Evolutionary conservation across 2,797 vertebrate genomes (phyloP).

Genomic region (Pogonophryne albipinna): DNA sequence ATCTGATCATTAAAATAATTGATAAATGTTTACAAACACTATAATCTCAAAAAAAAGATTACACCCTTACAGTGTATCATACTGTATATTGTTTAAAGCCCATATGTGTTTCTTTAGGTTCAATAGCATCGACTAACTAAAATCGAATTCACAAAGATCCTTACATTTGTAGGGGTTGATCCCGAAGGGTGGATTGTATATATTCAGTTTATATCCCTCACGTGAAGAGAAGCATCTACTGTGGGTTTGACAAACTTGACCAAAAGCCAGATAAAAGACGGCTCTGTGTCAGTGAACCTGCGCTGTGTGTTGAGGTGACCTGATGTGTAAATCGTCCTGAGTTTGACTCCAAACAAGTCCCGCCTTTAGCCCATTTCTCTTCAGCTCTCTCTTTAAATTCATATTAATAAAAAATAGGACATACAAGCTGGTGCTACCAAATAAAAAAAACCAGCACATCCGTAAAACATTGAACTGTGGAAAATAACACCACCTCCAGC

Average conservation of each 20-base stretch:
- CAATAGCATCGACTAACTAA: neutral
- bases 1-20: neutral
- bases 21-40: neutral
- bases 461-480: neutral
- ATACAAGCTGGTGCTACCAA: neutral
- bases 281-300: slow-evolving; percentile 29
- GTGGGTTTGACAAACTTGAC: neutral
- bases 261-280: slow-evolving; percentile 1
- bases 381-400: neutral
- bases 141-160: neutral
- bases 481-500: slow-evolving; percentile 20
- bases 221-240: neutral
- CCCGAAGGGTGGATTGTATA: neutral
- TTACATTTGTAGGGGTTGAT: neutral
- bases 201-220: neutral
- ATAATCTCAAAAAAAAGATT: neutral
- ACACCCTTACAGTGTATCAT: neutral
- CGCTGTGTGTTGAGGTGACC: slow-evolving; percentile 25
- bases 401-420: neutral
- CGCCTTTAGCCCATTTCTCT: neutral
- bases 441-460: neutral
- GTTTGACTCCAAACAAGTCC: slow-evolving; percentile 33
- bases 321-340: slow-evolving; percentile 22
- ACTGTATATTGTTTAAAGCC: neutral
- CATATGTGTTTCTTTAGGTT: neutral